Conservation (phyloP, 2,113 vertebrate species). For the Sterrhoptilus dennistouni region DNA sequence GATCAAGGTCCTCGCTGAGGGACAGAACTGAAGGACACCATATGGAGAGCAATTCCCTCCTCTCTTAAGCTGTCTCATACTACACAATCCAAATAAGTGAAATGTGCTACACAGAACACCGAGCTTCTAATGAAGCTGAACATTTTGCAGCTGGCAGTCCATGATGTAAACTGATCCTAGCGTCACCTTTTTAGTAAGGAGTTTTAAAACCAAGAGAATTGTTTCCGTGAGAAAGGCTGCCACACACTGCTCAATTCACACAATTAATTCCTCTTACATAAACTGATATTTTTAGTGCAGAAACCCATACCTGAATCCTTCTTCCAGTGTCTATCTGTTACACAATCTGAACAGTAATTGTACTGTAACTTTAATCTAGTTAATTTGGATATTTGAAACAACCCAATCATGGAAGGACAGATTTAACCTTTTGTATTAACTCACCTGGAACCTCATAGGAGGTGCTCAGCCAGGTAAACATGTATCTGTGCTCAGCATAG, state of each 20-base stretch:
- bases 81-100: not conserved
- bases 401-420: not conserved
- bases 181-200: not conserved
- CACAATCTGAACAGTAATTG: not conserved
- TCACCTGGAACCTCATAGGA: not conserved
- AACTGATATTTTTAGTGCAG: not conserved
- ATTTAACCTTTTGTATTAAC: not conserved
- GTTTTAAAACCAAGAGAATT: not conserved
- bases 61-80: not conserved
- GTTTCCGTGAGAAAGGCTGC: not conserved
- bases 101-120: not conserved
- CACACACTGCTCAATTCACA: not conserved
- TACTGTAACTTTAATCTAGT: not conserved
- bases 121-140: not conserved
- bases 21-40: not conserved
- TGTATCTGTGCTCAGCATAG: not conserved
- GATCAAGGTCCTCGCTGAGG: not conserved
- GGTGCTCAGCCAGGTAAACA: not conserved
- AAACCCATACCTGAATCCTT: not conserved
- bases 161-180: not conserved
- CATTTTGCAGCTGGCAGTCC: not conserved
- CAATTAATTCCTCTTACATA: not conserved
- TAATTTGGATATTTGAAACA: not conserved
- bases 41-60: not conserved
- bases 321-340: not conserved